These are phyloP conservation scores for Chloroceryle aenea DNA, from an alignment of 2,113 vertebrate species.

Conservation along the genomic window DNA sequence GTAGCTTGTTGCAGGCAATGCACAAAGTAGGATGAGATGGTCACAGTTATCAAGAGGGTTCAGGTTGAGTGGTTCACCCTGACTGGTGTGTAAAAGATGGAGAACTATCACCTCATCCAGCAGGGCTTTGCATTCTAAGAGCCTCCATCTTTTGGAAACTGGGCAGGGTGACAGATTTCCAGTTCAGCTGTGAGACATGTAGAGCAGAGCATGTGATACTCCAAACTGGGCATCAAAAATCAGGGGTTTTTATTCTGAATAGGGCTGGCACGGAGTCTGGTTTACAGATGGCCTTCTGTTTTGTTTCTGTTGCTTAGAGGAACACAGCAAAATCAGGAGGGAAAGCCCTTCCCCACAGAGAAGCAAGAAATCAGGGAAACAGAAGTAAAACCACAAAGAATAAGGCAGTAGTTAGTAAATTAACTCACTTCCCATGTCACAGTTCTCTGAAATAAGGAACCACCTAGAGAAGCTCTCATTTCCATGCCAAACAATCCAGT, in stretches of 20 bases:
- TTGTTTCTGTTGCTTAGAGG: constrained; percentile 24
- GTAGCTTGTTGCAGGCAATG: background rate
- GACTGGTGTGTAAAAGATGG: background rate
- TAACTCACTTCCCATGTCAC: background rate
- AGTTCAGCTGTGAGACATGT: background rate
- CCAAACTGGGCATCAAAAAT: constrained; percentile 30
- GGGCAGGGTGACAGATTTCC: background rate
- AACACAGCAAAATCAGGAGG: constrained; percentile 27
- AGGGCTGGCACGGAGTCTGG: background rate
- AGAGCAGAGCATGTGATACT: background rate
- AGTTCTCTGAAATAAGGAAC: background rate
- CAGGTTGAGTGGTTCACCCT: background rate
- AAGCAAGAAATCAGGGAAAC: background rate
- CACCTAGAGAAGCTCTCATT: background rate
- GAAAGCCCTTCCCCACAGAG: background rate
- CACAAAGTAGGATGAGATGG: background rate
- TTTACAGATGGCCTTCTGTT: constrained; percentile 45
- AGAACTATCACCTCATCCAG: background rate
- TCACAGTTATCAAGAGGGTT: background rate
- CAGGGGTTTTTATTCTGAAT: background rate
- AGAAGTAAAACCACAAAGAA: background rate
- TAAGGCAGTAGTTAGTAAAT: background rate
- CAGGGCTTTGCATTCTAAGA: background rate
- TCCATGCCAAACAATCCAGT: background rate
- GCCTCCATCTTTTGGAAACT: background rate